phyloP scores from a whole-genome alignment of 35 echinoderm and acorn worm genomes.

The Apostichopus parvimensis region DNA sequence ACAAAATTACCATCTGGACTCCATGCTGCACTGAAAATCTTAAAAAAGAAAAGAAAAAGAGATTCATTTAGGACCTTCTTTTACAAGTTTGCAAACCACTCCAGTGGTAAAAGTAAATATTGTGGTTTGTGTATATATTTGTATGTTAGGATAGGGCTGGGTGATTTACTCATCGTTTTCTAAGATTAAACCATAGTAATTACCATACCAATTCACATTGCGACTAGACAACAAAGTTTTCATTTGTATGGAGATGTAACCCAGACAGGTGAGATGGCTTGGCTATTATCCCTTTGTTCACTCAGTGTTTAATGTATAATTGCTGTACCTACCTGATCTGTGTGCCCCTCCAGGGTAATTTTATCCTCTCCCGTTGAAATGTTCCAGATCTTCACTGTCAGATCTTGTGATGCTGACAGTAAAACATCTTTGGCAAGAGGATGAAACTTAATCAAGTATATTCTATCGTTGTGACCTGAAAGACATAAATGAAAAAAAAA shows the following conservation, averaged over 20 bases:
- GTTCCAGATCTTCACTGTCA: conserved; percentile 93
- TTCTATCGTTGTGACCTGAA: conserved; percentile 89
- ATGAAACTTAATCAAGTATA: conserved; percentile 94
- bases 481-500: conserved; percentile 26
- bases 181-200: too few species aligned
- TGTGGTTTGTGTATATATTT: too few species aligned
- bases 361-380: conserved; percentile 68
- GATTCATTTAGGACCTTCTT: too few species aligned
- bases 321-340: conserved; percentile 68
- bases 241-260: too few species aligned
- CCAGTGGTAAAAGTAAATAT: too few species aligned
- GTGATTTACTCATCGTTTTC: too few species aligned
- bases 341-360: conserved; percentile 79
- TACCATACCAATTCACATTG: too few species aligned
- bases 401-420: conserved; percentile 81
- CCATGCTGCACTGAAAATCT: conserved; percentile 92
- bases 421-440: conserved; percentile 81
- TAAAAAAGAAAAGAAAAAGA: not conserved
- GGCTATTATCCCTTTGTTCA: not conserved
- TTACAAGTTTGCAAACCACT: too few species aligned
- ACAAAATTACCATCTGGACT: conserved; percentile 85
- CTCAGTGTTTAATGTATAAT: not conserved
- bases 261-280: too few species aligned
- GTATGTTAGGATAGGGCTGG: too few species aligned
- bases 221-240: too few species aligned